Evolutionary conservation across 2,888 invertebrate genomes (phyloP).

Genomic region (Pandemis corylana): DNA sequence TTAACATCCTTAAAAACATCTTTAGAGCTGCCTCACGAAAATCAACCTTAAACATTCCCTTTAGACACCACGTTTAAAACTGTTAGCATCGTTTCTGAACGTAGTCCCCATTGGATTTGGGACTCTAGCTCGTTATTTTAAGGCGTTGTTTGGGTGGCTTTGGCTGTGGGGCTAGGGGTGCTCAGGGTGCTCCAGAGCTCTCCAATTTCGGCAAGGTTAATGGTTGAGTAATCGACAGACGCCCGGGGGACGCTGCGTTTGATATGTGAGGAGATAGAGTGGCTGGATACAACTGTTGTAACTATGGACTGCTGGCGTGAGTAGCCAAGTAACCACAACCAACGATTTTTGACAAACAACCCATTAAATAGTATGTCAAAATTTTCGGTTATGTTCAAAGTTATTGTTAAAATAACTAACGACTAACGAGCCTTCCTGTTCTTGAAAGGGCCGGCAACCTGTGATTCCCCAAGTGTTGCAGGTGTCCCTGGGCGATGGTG

Average conservation of each 20-base stretch:
- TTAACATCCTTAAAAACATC: conserved; percentile 50
- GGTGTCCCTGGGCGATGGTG: too few species aligned
- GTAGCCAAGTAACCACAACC: not conserved
- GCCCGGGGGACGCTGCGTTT: conserved; percentile 67
- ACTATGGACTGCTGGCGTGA: not conserved
- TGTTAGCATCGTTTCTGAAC: conserved; percentile 16
- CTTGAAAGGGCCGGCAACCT: too few species aligned
- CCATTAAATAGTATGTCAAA: too few species aligned
- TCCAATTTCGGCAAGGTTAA: conserved; percentile 68
- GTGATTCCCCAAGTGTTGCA: too few species aligned
- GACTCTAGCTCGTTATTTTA: conserved; percentile 43
- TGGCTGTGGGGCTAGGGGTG: conserved; percentile 48
- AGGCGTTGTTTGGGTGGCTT: conserved; percentile 49
- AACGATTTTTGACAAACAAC: too few species aligned
- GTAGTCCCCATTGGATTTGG: conserved; percentile 42
- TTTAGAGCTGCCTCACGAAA: conserved; percentile 50
- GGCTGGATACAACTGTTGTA: conserved; percentile 39
- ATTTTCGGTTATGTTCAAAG: too few species aligned
- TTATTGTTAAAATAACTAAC: too few species aligned
- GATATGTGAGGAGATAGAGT: conserved; percentile 62
- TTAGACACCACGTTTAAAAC: conserved; percentile 48
- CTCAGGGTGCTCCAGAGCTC: conserved; percentile 49
- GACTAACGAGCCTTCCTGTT: too few species aligned
- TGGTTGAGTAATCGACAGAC: conserved; percentile 75
- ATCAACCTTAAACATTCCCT: conserved; percentile 45